phyloP scores from a whole-genome alignment of 2,113 vertebrate species.

The Todiramphus saurophagus region DNA sequence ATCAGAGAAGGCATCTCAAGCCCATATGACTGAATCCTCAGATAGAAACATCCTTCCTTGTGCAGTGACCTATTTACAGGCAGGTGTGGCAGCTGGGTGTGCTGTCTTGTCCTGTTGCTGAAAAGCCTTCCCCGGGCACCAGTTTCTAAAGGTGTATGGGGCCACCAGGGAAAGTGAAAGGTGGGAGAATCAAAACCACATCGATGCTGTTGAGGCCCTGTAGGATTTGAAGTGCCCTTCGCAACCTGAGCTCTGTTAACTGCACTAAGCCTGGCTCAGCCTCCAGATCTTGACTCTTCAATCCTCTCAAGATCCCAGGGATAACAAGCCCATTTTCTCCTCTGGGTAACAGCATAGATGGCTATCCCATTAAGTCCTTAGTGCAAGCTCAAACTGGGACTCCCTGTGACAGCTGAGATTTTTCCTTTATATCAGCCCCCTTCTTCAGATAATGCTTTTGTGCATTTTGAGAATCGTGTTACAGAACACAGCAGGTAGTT shows the following conservation, averaged over 20 bases:
- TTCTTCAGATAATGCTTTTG: background rate
- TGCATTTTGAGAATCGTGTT: background rate
- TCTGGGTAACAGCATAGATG: background rate
- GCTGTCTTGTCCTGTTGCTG: background rate
- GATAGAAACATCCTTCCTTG: background rate
- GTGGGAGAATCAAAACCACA: background rate
- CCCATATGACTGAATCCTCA: background rate
- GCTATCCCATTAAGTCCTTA: background rate
- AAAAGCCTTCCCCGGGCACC: background rate
- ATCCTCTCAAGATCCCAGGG: background rate
- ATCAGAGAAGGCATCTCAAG: constrained; percentile 13
- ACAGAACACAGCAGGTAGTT: background rate
- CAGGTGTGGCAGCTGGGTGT: background rate
- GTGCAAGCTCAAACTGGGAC: background rate
- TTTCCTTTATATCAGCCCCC: background rate
- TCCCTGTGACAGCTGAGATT: background rate
- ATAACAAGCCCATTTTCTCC: background rate
- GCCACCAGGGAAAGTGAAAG: background rate
- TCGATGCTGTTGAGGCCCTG: background rate
- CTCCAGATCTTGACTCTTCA: background rate
- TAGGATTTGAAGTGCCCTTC: background rate
- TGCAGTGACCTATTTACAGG: background rate
- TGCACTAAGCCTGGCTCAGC: background rate
- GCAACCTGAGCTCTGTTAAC: background rate
- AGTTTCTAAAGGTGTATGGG: background rate